These are phyloP conservation scores for Rhagophthalmus giganteus DNA, from an alignment of 2,888 invertebrate genomes.

Conservation along the genomic window DNA sequence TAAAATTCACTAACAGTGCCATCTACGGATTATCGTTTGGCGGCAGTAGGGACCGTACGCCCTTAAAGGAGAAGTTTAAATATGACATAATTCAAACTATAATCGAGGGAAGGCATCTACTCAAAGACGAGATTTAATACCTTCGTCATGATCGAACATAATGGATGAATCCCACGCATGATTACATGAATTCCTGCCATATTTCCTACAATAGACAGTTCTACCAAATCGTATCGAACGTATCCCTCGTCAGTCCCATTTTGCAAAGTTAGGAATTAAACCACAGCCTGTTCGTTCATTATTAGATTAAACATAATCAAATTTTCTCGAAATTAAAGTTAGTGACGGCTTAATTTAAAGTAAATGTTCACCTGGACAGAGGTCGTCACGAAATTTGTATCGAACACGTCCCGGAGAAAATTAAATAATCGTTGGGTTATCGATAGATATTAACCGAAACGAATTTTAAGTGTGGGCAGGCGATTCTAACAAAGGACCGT, in stretches of 20 bases:
- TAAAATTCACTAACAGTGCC: too few species aligned
- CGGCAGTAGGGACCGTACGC: too few species aligned
- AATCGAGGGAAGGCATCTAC: too few species aligned
- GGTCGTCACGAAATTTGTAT: too few species aligned
- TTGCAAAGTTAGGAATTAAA: conserved; percentile 6
- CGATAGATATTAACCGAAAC: too few species aligned
- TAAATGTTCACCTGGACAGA: not conserved
- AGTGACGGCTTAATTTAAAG: not conserved
- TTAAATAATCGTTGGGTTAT: too few species aligned
- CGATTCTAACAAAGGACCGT: too few species aligned
- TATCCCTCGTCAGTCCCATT: conserved; percentile 5
- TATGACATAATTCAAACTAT: not conserved
- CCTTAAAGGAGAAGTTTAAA: too few species aligned
- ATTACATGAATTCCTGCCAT: conserved; percentile 4
- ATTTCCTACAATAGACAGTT: conserved; percentile 1
- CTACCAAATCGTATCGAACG: conserved; percentile 1
- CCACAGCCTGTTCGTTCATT: not conserved
- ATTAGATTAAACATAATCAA: conserved; percentile 8
- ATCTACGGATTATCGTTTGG: too few species aligned
- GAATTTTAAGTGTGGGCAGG: too few species aligned
- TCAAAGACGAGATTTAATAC: conserved; percentile 4
- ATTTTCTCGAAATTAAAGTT: conserved; percentile 1
- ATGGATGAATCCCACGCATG: conserved; percentile 4
- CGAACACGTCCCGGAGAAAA: too few species aligned
- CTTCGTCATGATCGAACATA: conserved; percentile 1